Base-by-base conservation (phyloP, 2,888 invertebrate genomes). In the Hemicrepidius hirtus region DNA sequence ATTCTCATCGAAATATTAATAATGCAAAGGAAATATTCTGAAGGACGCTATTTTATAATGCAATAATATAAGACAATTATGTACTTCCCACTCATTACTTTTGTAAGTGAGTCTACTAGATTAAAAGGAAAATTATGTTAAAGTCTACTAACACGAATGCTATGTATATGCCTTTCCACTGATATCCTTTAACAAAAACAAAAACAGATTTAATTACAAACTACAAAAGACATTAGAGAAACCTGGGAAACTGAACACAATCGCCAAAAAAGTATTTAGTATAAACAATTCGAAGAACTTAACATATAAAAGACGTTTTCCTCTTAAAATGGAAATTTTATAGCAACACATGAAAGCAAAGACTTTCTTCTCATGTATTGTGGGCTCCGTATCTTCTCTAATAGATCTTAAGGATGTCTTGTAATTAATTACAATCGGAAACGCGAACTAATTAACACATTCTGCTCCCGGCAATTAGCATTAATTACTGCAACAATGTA, bases 341-440 rank as follows among this genome's bases (percentile, higher is more conserved):
- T 46, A 16, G 46, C 16, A 16, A 6, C 16, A 0, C 20, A 16
- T 18, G 46, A 10, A 10, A 10, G 46, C 46, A 9, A 6, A 3
- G 41, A 46, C 46, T 46, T 46, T 46, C 46, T 46, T 46, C 46
- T 18, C 46, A 46, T 18, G 46, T 20, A 18, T 5, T 20, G 20
- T 24, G 24, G 28, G 13, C 5, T 37, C 16, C 57, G 16, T 62
- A 62, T 62, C 62, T 24, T 24, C 40, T n/a, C 13, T 44, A 44
- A 24, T 16, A 28, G 53, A 65, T 65, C 65, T 37, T 21, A 28
- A 40, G 40, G 20, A 53, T 20, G 37, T 53, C n/a, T 65, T 12
- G 50, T 44, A 68, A 60, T 68, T 68, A 50, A 68, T 40, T 53
- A 50, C 49, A 62, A 68, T 68, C 60, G 68, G 68, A 60, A 50